Conservation (phyloP, 2,797 vertebrate genomes). For the Gymnoscopelus microlampas region DNA sequence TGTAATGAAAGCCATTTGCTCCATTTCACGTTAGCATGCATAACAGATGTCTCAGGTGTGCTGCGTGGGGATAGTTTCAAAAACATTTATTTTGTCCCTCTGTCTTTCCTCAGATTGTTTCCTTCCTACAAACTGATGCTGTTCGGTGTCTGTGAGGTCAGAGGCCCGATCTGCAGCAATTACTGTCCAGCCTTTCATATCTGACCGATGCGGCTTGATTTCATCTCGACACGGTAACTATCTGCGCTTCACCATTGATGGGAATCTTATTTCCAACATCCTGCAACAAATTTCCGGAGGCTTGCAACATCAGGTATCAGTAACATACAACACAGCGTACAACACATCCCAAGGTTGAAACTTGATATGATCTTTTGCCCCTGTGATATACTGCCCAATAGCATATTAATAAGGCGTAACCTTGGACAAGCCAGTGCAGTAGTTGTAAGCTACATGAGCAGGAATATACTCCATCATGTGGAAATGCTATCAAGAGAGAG, state of each 20-base stretch:
- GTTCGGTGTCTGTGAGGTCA: slow-evolving; percentile 25
- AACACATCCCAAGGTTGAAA: slow-evolving; percentile 78
- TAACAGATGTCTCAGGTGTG: slow-evolving; percentile 50
- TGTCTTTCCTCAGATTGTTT: background rate
- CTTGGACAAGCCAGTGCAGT: slow-evolving; percentile 36
- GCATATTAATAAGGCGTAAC: slow-evolving; percentile 73
- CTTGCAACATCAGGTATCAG: slow-evolving; percentile 70
- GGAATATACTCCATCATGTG: slow-evolving; percentile 50
- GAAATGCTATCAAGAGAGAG: slow-evolving; percentile 54
- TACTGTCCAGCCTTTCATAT: slow-evolving; percentile 48
- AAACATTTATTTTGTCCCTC: slow-evolving; percentile 28
- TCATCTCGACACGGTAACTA: slow-evolving; percentile 32
- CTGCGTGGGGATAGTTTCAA: slow-evolving; percentile 31
- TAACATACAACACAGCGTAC: slow-evolving; percentile 73
- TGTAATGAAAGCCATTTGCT: slow-evolving; percentile 61
- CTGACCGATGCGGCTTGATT: slow-evolving; percentile 47
- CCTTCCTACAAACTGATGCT: slow-evolving; percentile 26
- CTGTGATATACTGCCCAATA: slow-evolving; percentile 69
- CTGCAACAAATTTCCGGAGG: slow-evolving; percentile 74
- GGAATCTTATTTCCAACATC: slow-evolving; percentile 74
- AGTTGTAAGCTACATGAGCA: slow-evolving; percentile 25
- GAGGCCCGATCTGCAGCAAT: slow-evolving; percentile 44
- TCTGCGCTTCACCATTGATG: slow-evolving; percentile 36
- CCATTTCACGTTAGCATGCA: slow-evolving; percentile 47
- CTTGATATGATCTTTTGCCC: slow-evolving; percentile 65